A percentile compares a stretch with the other conserved stretches of the same genome.
phyloP scores from a whole-genome alignment of 2,888 invertebrate species.

The Melieria picta region DNA sequence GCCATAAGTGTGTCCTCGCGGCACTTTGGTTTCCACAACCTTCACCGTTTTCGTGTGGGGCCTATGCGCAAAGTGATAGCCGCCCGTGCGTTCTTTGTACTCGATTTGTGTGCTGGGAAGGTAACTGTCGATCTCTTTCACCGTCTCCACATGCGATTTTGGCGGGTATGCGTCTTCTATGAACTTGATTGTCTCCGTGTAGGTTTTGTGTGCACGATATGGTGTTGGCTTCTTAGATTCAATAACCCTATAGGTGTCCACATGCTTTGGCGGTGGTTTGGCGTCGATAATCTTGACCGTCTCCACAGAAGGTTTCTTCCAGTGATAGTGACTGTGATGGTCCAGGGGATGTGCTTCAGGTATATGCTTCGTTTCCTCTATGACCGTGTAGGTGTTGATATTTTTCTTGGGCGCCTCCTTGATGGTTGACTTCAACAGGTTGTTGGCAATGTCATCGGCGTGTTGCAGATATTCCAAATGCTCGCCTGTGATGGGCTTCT shows the following conservation, averaged over 20 bases:
- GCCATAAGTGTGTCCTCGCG: slow-evolving; percentile 28
- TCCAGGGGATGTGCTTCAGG: neutral
- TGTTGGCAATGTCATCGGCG: slow-evolving; percentile 49
- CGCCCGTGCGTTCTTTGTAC: too few species aligned
- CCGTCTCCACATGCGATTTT: too few species aligned
- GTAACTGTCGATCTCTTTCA: too few species aligned
- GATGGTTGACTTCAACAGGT: slow-evolving; percentile 40
- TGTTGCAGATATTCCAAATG: slow-evolving; percentile 48
- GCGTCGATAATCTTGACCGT: slow-evolving; percentile 26
- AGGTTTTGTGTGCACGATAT: neutral
- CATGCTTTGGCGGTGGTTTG: slow-evolving; percentile 6
- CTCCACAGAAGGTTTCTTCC: slow-evolving; percentile 11
- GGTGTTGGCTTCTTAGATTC: slow-evolving; percentile 7
- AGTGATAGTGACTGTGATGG: neutral
- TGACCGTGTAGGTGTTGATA: slow-evolving; percentile 52
- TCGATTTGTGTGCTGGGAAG: too few species aligned
- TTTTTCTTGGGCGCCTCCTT: slow-evolving; percentile 49
- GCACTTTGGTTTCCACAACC: slow-evolving; percentile 44
- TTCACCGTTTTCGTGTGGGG: slow-evolving; percentile 45
- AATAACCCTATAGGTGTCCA: slow-evolving; percentile 16
- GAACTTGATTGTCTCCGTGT: slow-evolving; percentile 9
- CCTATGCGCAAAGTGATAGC: neutral
- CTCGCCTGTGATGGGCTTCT: slow-evolving; percentile 48
- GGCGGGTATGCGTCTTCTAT: neutral
- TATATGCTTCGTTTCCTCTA: slow-evolving; percentile 44